Base-by-base conservation (phyloP, 2,888 invertebrate species). In the Yponomeuta cagnagella region DNA sequence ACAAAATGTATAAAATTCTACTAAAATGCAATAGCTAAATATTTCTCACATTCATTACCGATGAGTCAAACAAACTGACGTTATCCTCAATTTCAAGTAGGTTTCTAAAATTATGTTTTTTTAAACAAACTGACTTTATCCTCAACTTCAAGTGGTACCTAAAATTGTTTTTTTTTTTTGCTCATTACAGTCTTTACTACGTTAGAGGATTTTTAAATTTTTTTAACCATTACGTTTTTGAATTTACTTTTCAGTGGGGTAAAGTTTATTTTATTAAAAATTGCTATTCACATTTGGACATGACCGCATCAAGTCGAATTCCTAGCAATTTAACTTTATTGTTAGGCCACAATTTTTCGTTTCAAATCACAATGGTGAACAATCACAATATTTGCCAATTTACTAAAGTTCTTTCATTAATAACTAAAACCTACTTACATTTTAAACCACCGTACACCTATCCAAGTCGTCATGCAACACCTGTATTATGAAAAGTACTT, bases 291-390 rank as follows among this genome's bases (percentile, higher is more conserved):
- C 72, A 69, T 75, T 74, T 75, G 78, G 77, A 73, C 77, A 77
- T 79, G 80, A 84, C 81, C 81, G 79, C 80, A 82, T 75, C 64
- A 70, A 73, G 71, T 58, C 52, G 52, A 58, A 15, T 58, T 15
- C 52, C 52, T 58, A 58, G 52, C 72, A 71, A 68, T 68, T 43
- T 23, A 37, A 37, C n/a, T 48, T 78, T 76, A 74, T 73, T 80
- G 74, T 82, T 87, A 89, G 89, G 89, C 89, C 89, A 85, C 86
- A 81, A 81, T 82, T 58, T 58, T 84, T 86, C 83, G 80, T 81
- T 84, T 69, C 63, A 78, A 78, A 90, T 89, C 89, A 89, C 89
- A 88, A 58, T 78, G 73, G 79, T 81, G 78, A 80, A 77, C 75
- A 79, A 87, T 88, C 88, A 87, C 87, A 87, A 58, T 58, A 58